phyloP scores from a whole-genome alignment of 1,140 invertebrate species.

The Micrasema longulum region DNA sequence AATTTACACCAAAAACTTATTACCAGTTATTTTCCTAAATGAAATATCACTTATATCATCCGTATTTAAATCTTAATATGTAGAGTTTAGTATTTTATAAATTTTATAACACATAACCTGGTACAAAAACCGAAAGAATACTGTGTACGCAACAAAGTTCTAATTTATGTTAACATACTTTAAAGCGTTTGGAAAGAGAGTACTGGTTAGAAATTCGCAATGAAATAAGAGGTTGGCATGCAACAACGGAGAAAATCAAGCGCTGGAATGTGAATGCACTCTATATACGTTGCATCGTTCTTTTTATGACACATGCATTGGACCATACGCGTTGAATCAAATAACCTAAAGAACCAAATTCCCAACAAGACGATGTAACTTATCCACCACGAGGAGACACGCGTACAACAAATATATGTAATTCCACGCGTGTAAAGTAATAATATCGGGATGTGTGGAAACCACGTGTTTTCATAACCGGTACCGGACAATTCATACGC shows the following conservation, averaged over 20 bases:
- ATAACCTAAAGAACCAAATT: background rate
- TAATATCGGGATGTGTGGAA: slow-evolving; percentile 27
- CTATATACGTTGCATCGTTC: slow-evolving; percentile 23
- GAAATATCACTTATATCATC: too few relatives aligned
- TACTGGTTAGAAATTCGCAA: slow-evolving; percentile 33
- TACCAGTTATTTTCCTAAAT: too few relatives aligned
- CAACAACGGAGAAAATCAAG: slow-evolving; percentile 33
- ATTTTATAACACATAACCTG: too few relatives aligned
- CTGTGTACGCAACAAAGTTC: too few relatives aligned
- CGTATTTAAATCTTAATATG: too few relatives aligned
- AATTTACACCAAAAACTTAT: too few relatives aligned
- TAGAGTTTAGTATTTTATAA: too few relatives aligned
- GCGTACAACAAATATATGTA: background rate
- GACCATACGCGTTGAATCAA: slow-evolving; percentile 1
- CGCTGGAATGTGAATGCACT: slow-evolving; percentile 39
- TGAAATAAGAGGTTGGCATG: slow-evolving; percentile 37
- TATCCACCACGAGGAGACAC: slow-evolving; percentile 7
- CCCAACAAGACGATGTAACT: background rate
- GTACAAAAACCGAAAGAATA: too few relatives aligned
- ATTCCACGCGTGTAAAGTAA: slow-evolving; percentile 1
- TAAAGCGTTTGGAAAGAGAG: background rate
- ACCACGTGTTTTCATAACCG: slow-evolving; percentile 44
- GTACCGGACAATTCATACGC: slow-evolving; percentile 30
- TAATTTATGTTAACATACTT: too few relatives aligned
- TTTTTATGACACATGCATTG: slow-evolving; percentile 35